A percentile compares a stretch with the other conserved stretches of the same genome.
Evolutionary conservation across 2,888 invertebrate species (phyloP).

Genomic region (Drosophila multiciliata): DNA sequence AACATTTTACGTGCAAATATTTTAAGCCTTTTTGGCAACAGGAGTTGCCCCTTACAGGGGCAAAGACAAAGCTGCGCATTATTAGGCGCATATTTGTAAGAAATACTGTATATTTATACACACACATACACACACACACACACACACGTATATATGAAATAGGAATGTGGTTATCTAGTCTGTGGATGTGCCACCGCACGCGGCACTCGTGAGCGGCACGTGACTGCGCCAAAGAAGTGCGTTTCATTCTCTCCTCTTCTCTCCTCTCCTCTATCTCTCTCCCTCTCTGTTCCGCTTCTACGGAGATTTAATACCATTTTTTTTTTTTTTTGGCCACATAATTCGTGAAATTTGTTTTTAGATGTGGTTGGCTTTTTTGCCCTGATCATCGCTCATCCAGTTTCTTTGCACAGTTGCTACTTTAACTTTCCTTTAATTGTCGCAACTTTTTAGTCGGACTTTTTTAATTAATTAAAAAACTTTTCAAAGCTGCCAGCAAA

Average conservation of each 20-base stretch:
- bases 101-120: slow-evolving; percentile 39
- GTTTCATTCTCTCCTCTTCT: slow-evolving; percentile 12
- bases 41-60: slow-evolving; percentile 13
- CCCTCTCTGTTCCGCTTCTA: slow-evolving; percentile 11
- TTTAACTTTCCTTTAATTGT: slow-evolving; percentile 73
- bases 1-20: slow-evolving; percentile 78
- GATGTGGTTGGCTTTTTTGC: slow-evolving; percentile 61
- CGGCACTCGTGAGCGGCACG: slow-evolving; percentile 56
- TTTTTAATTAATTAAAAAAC: slow-evolving; percentile 76
- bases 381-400: slow-evolving; percentile 15
- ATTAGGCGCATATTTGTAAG: slow-evolving; percentile 78
- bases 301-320: slow-evolving; percentile 63
- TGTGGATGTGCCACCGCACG: slow-evolving; percentile 53
- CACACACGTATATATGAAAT: slow-evolving; percentile 12
- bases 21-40: slow-evolving; percentile 72
- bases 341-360: slow-evolving; percentile 60
- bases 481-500: slow-evolving; percentile 52
- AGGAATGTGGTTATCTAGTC: slow-evolving; percentile 41
- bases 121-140: slow-evolving; percentile 6
- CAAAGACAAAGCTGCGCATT: slow-evolving; percentile 48
- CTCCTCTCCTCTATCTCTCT: not conserved
- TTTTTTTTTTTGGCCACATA: slow-evolving; percentile 49
- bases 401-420: slow-evolving; percentile 39
- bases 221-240: slow-evolving; percentile 67
- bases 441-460: slow-evolving; percentile 63